Evolutionary conservation across 2,888 invertebrate genomes (phyloP), one percentile per base, ranked within the genome.

Genomic region (Cybosia mesomella): DNA sequence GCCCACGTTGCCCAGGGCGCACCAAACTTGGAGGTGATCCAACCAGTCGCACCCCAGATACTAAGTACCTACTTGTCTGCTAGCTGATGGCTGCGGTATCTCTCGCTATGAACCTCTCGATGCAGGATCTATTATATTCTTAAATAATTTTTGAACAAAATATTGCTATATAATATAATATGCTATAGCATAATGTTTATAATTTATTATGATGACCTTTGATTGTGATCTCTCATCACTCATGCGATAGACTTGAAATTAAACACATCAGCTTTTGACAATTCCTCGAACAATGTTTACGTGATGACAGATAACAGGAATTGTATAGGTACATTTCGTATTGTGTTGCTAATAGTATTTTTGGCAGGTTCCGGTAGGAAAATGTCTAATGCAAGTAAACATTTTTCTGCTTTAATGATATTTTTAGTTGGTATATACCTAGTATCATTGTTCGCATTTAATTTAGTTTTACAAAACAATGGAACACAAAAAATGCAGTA

Each of bases 201-300:
- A n/a, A n/a, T n/a, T n/a, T n/a, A n/a, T n/a, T n/a, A n/a, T n/a
- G n/a, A n/a, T n/a, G n/a, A 49, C n/a, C 49, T 49, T n/a, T 49
- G 49, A 49, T 9, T 49, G 8, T 49, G 49, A n/a, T n/a, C n/a
- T 18, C n/a, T 49, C 49, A 49, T 49, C 49, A 49, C 58, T 58
- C 43, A 63, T 67, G 68, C 62, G 65, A 36, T 18, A 39, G n/a
- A 49, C 9, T 49, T 49, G n/a, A 49, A 49, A 15, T 49, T 18
- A 49, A 49, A 49, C 49, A 49, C 49, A 49, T 49, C 49, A 49
- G n/a, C n/a, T 49, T n/a, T 49, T 49, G n/a, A n/a, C n/a, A 49
- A n/a, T 49, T 9, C 49, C 49, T n/a, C 49, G n/a, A n/a, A 49
- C 49, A 49, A 49, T 49, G 49, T 49, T 49, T n/a, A 49, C 49